A percentile compares a stretch with the other conserved stretches of the same genome.
Evolutionary conservation across 2,888 invertebrate genomes (phyloP).

Genomic region (Vanessa cardui): DNA sequence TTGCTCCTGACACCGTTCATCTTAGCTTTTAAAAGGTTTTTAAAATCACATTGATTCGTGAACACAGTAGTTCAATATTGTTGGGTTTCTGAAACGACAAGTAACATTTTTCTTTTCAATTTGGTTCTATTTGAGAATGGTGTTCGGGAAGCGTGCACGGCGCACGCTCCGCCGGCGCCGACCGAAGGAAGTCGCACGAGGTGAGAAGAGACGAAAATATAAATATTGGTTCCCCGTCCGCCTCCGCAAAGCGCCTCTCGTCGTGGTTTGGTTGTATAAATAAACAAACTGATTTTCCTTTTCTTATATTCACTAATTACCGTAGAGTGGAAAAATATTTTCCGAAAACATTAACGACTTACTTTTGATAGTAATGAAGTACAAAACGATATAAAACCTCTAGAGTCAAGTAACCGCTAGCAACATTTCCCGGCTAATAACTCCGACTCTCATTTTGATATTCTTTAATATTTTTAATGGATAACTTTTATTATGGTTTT

Average conservation of each 20-base stretch:
- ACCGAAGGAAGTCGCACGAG: constrained; percentile 17
- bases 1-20: background rate
- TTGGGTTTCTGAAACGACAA: background rate
- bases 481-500: background rate
- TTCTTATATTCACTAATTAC: no score
- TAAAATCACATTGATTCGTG: background rate
- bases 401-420: no score
- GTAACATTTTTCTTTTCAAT: background rate
- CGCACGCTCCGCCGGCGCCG: background rate
- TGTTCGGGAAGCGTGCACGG: background rate
- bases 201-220: constrained; percentile 19
- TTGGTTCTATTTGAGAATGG: background rate
- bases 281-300: constrained; percentile 4
- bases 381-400: no score
- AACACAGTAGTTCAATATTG: no score
- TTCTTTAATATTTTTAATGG: no score
- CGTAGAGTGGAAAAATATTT: no score
- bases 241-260: constrained; percentile 12
- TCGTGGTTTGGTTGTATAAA: constrained; percentile 14
- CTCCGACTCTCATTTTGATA: no score
- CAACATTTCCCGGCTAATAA: no score
- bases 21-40: background rate
- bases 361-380: no score
- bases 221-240: constrained; percentile 23
- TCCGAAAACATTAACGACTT: no score